Conservation (phyloP, 2,797 vertebrate genomes). For the Delichon dasypus region DNA sequence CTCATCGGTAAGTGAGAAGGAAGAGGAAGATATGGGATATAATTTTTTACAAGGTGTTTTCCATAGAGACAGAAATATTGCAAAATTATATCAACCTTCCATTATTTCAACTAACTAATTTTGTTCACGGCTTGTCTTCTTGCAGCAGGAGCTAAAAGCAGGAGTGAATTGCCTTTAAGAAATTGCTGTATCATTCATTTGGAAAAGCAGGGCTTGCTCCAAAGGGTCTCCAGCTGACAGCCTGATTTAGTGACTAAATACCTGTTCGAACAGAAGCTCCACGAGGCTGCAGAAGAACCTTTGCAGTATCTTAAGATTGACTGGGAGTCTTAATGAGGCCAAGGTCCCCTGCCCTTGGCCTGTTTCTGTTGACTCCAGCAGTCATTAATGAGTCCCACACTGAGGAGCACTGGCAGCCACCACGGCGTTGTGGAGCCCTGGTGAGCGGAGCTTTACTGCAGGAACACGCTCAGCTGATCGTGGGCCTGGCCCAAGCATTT, state of each 20-base stretch:
- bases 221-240: not conserved
- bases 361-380: not conserved
- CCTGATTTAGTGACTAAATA: conserved; percentile 44
- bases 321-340: conserved; percentile 8
- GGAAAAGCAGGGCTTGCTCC: not conserved
- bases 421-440: not conserved
- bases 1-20: not conserved
- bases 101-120: not conserved
- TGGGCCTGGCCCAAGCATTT: not conserved
- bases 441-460: not conserved
- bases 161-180: not conserved
- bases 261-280: conserved; percentile 39
- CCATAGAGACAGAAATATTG: not conserved
- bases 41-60: not conserved
- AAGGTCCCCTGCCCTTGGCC: not conserved
- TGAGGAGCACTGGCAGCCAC: not conserved
- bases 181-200: not conserved
- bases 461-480: not conserved
- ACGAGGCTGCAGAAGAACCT: conserved; percentile 28
- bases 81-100: not conserved
- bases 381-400: not conserved
- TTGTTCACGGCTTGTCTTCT: not conserved
- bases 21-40: not conserved
- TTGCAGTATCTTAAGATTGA: conserved; percentile 22
- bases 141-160: not conserved